Conservation (phyloP, 92 coral and sea anemone species). For the Porites divaricata region DNA sequence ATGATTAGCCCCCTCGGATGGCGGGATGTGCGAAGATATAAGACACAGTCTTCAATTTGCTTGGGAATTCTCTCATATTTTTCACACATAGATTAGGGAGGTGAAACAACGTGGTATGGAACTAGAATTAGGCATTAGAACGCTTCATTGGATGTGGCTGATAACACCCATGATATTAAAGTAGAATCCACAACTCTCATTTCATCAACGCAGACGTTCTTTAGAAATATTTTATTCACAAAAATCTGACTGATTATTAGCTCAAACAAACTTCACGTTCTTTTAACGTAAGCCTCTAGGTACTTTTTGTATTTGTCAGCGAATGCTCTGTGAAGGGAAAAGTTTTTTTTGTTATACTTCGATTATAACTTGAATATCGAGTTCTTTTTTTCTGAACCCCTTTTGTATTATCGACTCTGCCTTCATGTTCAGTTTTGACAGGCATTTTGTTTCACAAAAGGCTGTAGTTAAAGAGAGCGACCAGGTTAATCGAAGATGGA, state of each 20-base stretch:
- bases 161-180: not conserved
- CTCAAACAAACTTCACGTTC: constrained; percentile 20
- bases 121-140: not conserved
- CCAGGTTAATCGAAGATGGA: constrained; percentile 1
- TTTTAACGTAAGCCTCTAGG: constrained; percentile 36
- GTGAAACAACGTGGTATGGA: not conserved
- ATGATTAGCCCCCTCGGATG: not conserved
- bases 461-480: constrained; percentile 36
- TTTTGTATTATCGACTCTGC: constrained; percentile 39
- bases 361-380: constrained; percentile 13
- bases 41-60: not conserved
- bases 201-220: constrained; percentile 35
- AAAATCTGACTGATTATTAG: not conserved
- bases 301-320: not conserved
- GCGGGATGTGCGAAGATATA: not conserved
- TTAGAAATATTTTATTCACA: not conserved
- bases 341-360: constrained; percentile 11
- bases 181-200: not conserved
- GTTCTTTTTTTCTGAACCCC: constrained; percentile 30
- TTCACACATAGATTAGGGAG: not conserved
- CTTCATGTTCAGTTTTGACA: constrained; percentile 25
- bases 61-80: not conserved
- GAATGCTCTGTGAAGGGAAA: not conserved
- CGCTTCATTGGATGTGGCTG: not conserved
- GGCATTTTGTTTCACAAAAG: constrained; percentile 8